Evolutionary conservation across 2,888 invertebrate species (phyloP).

Genomic region (Isoperla grammatica): DNA sequence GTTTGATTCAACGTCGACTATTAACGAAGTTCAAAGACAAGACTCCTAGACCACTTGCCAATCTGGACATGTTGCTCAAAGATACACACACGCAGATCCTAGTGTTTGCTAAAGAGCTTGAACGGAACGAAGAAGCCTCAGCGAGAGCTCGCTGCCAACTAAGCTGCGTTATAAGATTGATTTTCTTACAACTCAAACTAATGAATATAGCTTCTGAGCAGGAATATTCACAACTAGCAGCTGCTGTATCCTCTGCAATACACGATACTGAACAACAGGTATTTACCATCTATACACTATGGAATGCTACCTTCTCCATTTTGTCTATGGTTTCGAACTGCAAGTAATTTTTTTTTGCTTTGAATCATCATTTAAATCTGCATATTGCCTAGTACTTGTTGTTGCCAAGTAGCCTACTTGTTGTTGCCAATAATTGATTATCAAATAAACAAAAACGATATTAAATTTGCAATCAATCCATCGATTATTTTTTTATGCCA

Average conservation of each 20-base stretch:
- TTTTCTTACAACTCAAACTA: conserved; percentile 39
- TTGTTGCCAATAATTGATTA: too few species aligned
- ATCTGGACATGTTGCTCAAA: conserved; percentile 64
- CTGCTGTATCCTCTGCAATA: conserved; percentile 15
- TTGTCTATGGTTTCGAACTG: too few species aligned
- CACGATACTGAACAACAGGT: conserved; percentile 25
- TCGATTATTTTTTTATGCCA: too few species aligned
- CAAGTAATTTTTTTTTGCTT: too few species aligned
- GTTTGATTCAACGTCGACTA: conserved; percentile 68
- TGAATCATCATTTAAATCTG: too few species aligned
- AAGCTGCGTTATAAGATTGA: conserved; percentile 41
- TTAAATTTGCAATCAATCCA: too few species aligned
- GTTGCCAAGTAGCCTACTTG: too few species aligned
- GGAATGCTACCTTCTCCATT: too few species aligned
- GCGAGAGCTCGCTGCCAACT: conserved; percentile 36
- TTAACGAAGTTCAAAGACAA: conserved; percentile 47
- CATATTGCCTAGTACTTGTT: too few species aligned
- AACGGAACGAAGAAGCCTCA: conserved; percentile 39
- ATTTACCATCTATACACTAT: not conserved
- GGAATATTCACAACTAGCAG: conserved; percentile 16
- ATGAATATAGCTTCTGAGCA: conserved; percentile 23
- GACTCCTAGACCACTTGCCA: conserved; percentile 66
- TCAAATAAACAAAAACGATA: too few species aligned
- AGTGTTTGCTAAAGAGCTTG: conserved; percentile 46
- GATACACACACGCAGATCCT: conserved; percentile 62